Conservation (phyloP, 2,797 vertebrate species). For the Semotilus atromaculatus region DNA sequence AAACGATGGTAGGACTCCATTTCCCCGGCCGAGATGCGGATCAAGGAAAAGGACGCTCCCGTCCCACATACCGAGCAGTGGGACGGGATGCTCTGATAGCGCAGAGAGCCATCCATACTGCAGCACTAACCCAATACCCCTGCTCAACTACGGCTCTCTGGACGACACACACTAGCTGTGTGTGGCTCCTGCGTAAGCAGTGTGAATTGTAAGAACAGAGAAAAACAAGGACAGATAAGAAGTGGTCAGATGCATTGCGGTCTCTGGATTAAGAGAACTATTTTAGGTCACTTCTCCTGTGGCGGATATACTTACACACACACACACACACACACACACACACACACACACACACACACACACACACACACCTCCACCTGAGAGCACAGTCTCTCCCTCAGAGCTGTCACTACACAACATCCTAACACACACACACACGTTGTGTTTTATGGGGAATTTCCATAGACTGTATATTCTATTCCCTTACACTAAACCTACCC, state of each 20-base stretch:
- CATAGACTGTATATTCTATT: neutral
- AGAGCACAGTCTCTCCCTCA: constrained; percentile 32
- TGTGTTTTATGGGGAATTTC: no score
- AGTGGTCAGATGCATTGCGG: constrained; percentile 32
- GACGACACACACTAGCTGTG: neutral
- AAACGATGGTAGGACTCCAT: constrained; percentile 88
- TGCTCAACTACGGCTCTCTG: constrained; percentile 43
- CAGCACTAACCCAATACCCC: constrained; percentile 44
- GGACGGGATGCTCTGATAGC: constrained; percentile 66
- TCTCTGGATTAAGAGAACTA: constrained; percentile 42
- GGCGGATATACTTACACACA: constrained; percentile 54
- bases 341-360: constrained; percentile 53
- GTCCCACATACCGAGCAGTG: constrained; percentile 74
- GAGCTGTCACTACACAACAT: constrained; percentile 22
- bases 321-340: constrained; percentile 53
- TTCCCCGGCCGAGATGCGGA: constrained; percentile 86
- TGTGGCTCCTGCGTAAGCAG: constrained; percentile 20
- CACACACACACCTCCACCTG: constrained; percentile 43
- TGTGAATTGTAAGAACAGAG: constrained; percentile 43
- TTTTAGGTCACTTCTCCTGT: constrained; percentile 43
- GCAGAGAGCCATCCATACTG: constrained; percentile 46
- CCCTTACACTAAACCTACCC: no score
- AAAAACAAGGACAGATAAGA: constrained; percentile 30
- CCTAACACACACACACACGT: neutral
- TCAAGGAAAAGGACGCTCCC: constrained; percentile 74